Conservation (phyloP, 2,797 vertebrate genomes). For the Urocyon cinereoargenteus region DNA sequence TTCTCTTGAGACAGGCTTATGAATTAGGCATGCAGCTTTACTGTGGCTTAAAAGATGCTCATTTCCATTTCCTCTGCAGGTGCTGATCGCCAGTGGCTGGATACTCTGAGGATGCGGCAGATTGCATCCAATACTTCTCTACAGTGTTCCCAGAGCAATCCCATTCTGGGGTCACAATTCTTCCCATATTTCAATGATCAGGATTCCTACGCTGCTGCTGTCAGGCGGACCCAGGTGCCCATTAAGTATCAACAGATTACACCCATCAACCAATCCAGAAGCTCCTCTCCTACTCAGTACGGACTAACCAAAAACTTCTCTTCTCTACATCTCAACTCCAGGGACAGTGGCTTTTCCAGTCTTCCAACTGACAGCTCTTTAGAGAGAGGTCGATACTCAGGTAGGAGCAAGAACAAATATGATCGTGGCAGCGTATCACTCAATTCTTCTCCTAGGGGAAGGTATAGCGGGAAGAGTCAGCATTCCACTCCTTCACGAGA, state of each 20-base stretch:
- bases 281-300: constrained; percentile 92
- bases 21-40: background rate
- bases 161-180: constrained; percentile 91
- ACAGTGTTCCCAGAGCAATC: constrained; percentile 89
- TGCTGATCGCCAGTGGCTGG: constrained; percentile 94
- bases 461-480: constrained; percentile 83
- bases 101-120: constrained; percentile 91
- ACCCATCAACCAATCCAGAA: constrained; percentile 91
- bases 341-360: constrained; percentile 96
- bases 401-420: constrained; percentile 83
- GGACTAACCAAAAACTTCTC: constrained; percentile 92
- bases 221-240: constrained; percentile 90
- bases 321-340: constrained; percentile 93
- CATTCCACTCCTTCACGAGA: constrained; percentile 78
- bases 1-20: background rate
- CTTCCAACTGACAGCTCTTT: constrained; percentile 92
- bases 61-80: constrained; percentile 86
- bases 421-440: constrained; percentile 85
- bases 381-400: constrained; percentile 90
- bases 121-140: constrained; percentile 86
- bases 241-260: constrained; percentile 88
- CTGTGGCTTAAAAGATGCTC: background rate
- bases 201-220: constrained; percentile 93
- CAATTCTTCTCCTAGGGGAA: constrained; percentile 84
- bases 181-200: constrained; percentile 92